Percentiles rank a stretch among this genome's conserved stretches.
phyloP scores from a whole-genome alignment of 2,888 invertebrate genomes.

The Parnassius orleans region DNA sequence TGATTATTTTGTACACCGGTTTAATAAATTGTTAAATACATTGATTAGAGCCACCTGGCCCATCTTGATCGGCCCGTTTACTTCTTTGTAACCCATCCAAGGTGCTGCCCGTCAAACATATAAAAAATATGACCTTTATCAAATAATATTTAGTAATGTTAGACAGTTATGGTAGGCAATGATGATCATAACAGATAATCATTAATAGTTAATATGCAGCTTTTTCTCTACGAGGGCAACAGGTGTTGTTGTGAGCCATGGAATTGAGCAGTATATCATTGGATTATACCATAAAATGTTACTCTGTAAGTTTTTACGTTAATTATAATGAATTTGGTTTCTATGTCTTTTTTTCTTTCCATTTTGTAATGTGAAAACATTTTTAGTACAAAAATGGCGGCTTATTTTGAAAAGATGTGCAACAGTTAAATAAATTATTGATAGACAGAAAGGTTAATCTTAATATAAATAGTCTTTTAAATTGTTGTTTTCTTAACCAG shows the following conservation, averaged over 20 bases:
- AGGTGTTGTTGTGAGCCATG: constrained; percentile 53
- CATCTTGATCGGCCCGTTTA: constrained; percentile 48
- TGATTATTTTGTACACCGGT: constrained; percentile 35
- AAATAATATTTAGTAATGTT: constrained; percentile 79
- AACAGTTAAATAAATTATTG: no score
- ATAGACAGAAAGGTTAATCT: no score
- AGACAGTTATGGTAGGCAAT: constrained; percentile 78
- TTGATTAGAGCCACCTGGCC: constrained; percentile 62
- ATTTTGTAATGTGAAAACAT: no score
- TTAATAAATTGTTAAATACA: constrained; percentile 31
- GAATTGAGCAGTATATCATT: constrained; percentile 39
- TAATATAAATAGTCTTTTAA: no score
- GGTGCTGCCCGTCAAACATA: constrained; percentile 75
- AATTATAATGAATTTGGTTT: no score
- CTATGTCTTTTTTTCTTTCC: no score
- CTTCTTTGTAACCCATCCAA: constrained; percentile 59
- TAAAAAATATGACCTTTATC: constrained; percentile 73
- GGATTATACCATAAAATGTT: constrained; percentile 33
- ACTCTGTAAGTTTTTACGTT: not conserved
- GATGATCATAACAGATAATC: constrained; percentile 68
- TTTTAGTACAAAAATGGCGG: no score
- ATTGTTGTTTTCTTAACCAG: no score
- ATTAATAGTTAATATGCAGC: constrained; percentile 58
- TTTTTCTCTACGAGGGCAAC: constrained; percentile 58
- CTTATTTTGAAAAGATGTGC: no score